Evolutionary conservation across 1,140 invertebrate species (phyloP), one percentile per base, ranked within the genome.

Genomic region (Heliconius hewitsoni): DNA sequence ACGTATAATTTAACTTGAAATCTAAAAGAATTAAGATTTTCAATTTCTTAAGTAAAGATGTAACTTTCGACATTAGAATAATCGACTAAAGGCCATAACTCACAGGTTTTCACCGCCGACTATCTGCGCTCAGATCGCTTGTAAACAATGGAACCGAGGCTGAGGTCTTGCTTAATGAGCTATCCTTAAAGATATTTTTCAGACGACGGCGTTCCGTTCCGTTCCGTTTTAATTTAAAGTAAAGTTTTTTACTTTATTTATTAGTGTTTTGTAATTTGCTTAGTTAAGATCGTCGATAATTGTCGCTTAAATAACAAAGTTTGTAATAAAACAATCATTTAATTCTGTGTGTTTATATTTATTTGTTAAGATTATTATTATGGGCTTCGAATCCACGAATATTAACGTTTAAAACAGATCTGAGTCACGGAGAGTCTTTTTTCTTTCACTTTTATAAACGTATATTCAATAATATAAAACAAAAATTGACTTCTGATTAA

Each of bases 131-230:
- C 23, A 30, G 60, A 66, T 66, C 60, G 27, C 60, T 66, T 66
- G 60, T 66, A 66, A 66, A 66, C 60, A 66, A 66, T 66, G 60
- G 27, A 66, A 16, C 55, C 9, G 60, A 30, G 60, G 60, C 23
- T 66, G 60, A 66, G 30, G 27, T 66, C 60, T 66, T 66, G 60
- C 60, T 66, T 66, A 66, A 66, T 66, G 60, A 66, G 60, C 23
- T 66, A 66, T 66, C 23, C 27, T 9, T 30, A 16, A 66, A 66
- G 23, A 66, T 66, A 66, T 66, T 66, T 66, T 66, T 66, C 60
- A 66, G 27, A 30, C 60, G 60, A 30, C 23, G 60, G 60, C 60
- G n/a, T 60, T 60, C 55, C 55, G 55, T 57, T 57, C 30, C 19
- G 23, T 30, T 60, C 57, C 57, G 8, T 60, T 60, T 66, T 11